These are phyloP conservation scores for Montipora cactus DNA, from an alignment of 64 coral and sea anemone genomes.

Conservation along the genomic window DNA sequence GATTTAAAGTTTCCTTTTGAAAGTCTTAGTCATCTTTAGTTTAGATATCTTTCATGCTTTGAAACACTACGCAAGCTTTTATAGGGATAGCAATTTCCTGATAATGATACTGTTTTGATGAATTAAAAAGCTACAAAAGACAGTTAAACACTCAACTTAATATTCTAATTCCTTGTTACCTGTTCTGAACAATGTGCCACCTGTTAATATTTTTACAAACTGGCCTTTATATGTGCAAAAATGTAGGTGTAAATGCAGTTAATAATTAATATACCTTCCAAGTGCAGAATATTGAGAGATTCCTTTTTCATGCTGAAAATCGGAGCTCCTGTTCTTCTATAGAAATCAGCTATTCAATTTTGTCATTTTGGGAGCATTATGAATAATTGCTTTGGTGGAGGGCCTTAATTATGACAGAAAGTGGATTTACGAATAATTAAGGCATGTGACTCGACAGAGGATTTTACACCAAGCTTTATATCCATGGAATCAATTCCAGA, in stretches of 20 bases:
- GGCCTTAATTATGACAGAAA: background rate
- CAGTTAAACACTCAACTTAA: background rate
- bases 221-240: slow-evolving; percentile 21
- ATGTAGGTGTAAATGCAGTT: background rate
- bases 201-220: slow-evolving; percentile 8
- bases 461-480: background rate
- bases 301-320: slow-evolving; percentile 17
- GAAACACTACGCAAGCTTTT: too few species aligned
- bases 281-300: background rate
- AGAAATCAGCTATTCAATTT: background rate
- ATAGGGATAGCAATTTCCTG: too few species aligned
- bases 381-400: background rate
- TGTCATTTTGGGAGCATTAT: background rate
- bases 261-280: slow-evolving; percentile 41
- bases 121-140: background rate
- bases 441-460: background rate
- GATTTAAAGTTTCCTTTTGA: too few species aligned
- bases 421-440: background rate
- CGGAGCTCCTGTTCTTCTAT: background rate
- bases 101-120: background rate
- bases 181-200: slow-evolving; percentile 6
- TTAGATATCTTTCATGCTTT: too few species aligned
- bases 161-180: background rate
- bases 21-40: too few species aligned
- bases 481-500: slow-evolving; percentile 90